Evolutionary conservation across 2,888 invertebrate species (phyloP).

Genomic region (Icerya purchasi): DNA sequence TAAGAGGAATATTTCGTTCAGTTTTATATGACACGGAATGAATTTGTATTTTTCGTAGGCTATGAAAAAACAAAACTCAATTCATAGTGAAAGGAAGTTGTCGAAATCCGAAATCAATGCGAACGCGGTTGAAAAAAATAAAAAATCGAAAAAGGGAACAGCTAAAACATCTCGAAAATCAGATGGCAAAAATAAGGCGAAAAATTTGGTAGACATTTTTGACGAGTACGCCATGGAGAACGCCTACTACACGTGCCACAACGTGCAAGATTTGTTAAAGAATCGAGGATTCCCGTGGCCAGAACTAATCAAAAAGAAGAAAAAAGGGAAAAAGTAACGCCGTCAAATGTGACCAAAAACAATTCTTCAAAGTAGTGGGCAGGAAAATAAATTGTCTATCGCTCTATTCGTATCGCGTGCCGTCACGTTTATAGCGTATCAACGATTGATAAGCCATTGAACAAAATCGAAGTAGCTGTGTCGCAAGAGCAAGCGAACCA

Average conservation of each 20-base stretch:
- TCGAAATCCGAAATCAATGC: background rate
- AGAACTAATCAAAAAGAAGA: conserved; percentile 68
- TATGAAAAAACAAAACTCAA: background rate
- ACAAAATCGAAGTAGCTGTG: no score
- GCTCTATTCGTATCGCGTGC: no score
- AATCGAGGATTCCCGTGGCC: conserved; percentile 78
- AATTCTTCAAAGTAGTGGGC: no score
- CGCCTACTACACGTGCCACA: conserved; percentile 81
- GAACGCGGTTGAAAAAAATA: conserved; percentile 1
- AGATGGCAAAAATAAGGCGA: conserved; percentile 30
- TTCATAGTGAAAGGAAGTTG: background rate
- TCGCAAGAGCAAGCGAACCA: no score
- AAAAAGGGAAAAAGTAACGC: conserved; percentile 38
- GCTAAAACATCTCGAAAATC: conserved; percentile 10
- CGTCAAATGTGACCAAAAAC: no score
- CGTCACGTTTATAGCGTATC: no score
- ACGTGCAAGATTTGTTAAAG: conserved; percentile 67
- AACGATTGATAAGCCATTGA: no score
- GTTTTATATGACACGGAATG: no score
- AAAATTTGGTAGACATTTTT: conserved; percentile 61
- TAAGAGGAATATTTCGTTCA: no score
- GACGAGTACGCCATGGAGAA: conserved; percentile 83
- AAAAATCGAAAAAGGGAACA: conserved; percentile 14
- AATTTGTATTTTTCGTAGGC: no score
- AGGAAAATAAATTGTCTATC: no score